These are phyloP conservation scores for Eciton burchellii DNA, from an alignment of 1,140 invertebrate genomes.

Conservation along the genomic window DNA sequence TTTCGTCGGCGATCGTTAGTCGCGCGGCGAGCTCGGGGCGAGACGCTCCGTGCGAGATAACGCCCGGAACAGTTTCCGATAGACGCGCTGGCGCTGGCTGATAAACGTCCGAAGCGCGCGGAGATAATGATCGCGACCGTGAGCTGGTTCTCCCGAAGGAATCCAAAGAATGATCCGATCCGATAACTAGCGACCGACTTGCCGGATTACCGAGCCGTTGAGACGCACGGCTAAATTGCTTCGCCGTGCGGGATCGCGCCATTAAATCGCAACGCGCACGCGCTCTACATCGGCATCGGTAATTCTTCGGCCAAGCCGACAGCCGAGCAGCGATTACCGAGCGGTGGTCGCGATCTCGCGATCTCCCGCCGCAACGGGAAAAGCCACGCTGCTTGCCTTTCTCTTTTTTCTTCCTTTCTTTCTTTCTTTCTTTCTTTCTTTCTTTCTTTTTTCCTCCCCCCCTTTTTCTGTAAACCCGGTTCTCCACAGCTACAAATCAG, in stretches of 20 bases:
- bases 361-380: background rate
- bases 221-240: too few relatives aligned
- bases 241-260: background rate
- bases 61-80: too few relatives aligned
- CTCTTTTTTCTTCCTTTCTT: too few relatives aligned
- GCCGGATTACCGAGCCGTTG: too few relatives aligned
- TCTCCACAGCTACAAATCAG: slow-evolving; percentile 73
- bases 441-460: too few relatives aligned
- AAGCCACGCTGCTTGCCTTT: background rate
- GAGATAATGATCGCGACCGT: background rate
- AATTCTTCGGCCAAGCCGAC: too few relatives aligned
- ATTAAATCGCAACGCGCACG: background rate
- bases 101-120: background rate
- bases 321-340: too few relatives aligned
- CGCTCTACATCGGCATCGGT: too few relatives aligned
- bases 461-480: slow-evolving; percentile 55
- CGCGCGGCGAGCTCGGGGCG: background rate
- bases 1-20: slow-evolving; percentile 4
- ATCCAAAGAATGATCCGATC: background rate
- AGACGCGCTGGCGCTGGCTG: background rate
- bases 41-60: slow-evolving; percentile 1
- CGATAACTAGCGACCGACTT: too few relatives aligned
- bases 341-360: too few relatives aligned
- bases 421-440: slow-evolving; percentile 61
- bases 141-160: too few relatives aligned